Conservation (phyloP, 2,113 vertebrate genomes). For the Strix aluco region DNA sequence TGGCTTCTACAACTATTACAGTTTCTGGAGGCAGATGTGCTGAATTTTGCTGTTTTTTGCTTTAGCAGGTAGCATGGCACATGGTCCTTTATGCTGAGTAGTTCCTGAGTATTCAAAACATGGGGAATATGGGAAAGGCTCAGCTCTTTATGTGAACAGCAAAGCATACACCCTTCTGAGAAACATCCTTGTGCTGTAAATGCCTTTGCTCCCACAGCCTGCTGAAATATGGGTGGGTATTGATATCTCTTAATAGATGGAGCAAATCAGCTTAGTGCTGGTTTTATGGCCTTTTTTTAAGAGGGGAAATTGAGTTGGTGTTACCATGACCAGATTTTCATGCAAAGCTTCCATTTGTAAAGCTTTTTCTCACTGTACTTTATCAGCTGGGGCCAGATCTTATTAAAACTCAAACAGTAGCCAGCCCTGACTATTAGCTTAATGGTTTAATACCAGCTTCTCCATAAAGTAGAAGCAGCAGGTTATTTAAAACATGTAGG, state of each 20-base stretch:
- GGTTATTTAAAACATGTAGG: conserved; percentile 49
- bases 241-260: neutral
- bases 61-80: neutral
- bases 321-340: neutral
- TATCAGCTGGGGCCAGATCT: conserved; percentile 15
- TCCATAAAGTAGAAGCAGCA: conserved; percentile 1
- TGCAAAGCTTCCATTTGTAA: neutral
- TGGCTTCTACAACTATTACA: neutral
- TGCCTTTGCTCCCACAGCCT: neutral
- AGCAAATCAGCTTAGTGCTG: neutral
- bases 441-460: conserved; percentile 47
- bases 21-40: neutral
- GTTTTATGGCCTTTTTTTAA: neutral
- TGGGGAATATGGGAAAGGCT: neutral
- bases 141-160: neutral
- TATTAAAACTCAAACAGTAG: conserved; percentile 19
- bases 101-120: neutral
- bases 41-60: neutral
- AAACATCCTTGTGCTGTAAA: neutral
- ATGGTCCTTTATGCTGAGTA: neutral
- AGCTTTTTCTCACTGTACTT: neutral
- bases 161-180: neutral
- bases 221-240: neutral
- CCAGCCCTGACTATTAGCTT: conserved; percentile 27
- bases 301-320: neutral